phyloP scores from a whole-genome alignment of 2,888 invertebrate genomes.

The Idaea aversata region DNA sequence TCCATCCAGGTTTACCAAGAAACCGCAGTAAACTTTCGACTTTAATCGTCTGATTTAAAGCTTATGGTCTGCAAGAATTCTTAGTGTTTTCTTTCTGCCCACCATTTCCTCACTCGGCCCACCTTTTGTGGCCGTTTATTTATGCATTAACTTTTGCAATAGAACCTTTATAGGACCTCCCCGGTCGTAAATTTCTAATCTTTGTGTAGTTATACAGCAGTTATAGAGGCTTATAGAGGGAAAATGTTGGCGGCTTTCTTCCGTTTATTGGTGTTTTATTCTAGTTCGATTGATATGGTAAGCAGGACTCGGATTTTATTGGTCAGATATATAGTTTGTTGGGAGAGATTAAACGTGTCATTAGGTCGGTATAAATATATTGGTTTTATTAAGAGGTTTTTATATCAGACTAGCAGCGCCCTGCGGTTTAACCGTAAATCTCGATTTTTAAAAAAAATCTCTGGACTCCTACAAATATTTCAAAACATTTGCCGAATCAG shows the following conservation, averaged over 20 bases:
- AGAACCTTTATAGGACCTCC: conserved; percentile 58
- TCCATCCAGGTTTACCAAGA: too few relatives aligned
- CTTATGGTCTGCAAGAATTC: neutral
- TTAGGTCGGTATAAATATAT: conserved; percentile 31
- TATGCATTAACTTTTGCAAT: conserved; percentile 76
- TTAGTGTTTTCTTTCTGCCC: neutral
- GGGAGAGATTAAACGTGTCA: conserved; percentile 50
- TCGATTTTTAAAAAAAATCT: too few relatives aligned
- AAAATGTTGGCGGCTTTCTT: conserved; percentile 15
- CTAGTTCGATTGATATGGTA: conserved; percentile 56
- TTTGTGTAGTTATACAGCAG: conserved; percentile 41
- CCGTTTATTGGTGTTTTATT: conserved; percentile 47
- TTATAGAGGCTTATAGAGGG: conserved; percentile 30
- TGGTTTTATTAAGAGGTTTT: neutral
- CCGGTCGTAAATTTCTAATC: conserved; percentile 51
- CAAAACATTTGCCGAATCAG: too few relatives aligned
- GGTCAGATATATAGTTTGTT: conserved; percentile 35
- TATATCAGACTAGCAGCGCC: neutral
- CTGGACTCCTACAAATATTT: too few relatives aligned
- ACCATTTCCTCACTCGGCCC: conserved; percentile 14
- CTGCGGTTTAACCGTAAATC: neutral
- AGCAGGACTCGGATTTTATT: conserved; percentile 37
- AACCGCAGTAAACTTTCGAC: too few relatives aligned
- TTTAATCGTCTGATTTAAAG: neutral
- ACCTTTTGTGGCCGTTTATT: conserved; percentile 73